Evolutionary conservation across 37 sponge, comb jelly and placozoan species (phyloP), one percentile per base, ranked within the genome.

Genomic region (Geodia barretti): DNA sequence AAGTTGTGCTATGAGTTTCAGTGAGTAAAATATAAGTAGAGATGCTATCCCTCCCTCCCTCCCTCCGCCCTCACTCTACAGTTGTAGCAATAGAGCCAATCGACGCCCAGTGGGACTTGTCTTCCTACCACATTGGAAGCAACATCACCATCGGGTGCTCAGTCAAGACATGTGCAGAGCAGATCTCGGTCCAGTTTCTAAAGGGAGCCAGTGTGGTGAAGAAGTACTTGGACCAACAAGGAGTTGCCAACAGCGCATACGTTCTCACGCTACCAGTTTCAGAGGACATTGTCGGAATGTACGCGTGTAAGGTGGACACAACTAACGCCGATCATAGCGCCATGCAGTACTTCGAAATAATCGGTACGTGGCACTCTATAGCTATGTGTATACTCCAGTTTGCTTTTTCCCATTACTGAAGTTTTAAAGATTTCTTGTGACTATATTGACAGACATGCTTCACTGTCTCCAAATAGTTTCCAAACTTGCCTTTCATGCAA

Each of bases 281-380:
- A 4, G 24, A 41, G 11, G 5, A 36, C 1, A 39, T 24, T 1
- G 41, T 41, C 5, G 72, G 72, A 23, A 39, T 21, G 40, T 72
- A 72, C 43, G 42, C 72, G 1, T 72, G 72, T 35, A 72, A 40
- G 25, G 72, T 72, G 72, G 24, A 14, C 72, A 72, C 72, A 14
- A 25, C 23, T 1, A 72, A 38, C 40, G 41, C 72, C 20, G 26
- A 11, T 3, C 23, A 39, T 3, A 21, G 1, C 2, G 43, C 35
- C 11, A 38, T 39, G 24, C 41, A 36, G 43, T 19, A 19, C 19
- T 72, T 72, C 26, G 35, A 72, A 24, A 39, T 72, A 24, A 39
- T 35, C 37, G 72, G 72, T 72, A 25, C 7, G 25, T 72, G 1
- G 30, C 60, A 58, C 19, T 20, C 17, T 58, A 19, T 19, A 58